Evolutionary conservation across 2,797 vertebrate species (phyloP).

Genomic region (Lagodon rhomboides): DNA sequence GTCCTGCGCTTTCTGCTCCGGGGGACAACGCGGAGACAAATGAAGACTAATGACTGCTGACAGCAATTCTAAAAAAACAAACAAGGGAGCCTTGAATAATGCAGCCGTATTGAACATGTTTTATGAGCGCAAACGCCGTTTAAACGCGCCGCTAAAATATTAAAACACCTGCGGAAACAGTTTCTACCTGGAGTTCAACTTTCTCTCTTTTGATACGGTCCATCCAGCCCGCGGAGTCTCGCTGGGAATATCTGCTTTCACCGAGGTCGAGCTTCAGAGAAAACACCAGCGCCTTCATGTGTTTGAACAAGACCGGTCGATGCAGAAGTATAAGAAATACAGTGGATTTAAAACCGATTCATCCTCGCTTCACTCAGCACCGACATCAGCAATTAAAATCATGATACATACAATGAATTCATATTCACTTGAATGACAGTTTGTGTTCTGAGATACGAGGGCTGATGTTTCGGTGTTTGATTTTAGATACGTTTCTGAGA

Average conservation of each 20-base stretch:
- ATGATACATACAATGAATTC: conserved; percentile 9
- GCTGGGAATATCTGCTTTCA: conserved; percentile 24
- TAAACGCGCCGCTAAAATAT: conserved; percentile 31
- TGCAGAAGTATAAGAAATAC: not conserved
- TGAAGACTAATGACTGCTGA: conserved; percentile 65
- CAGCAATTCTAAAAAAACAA: conserved; percentile 56
- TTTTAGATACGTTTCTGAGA: not conserved
- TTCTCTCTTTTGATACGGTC: not conserved
- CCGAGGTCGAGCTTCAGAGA: conserved; percentile 28
- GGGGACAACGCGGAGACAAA: conserved; percentile 39
- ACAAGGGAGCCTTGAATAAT: conserved; percentile 54
- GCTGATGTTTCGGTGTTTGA: not conserved
- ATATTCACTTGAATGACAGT: conserved; percentile 4
- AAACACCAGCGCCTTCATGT: not conserved
- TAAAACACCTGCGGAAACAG: conserved; percentile 19
- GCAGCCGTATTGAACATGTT: conserved; percentile 6
- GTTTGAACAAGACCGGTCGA: conserved; percentile 16
- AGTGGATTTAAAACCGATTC: not conserved
- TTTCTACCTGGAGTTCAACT: not conserved
- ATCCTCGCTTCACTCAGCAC: conserved; percentile 6
- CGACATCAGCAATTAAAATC: conserved; percentile 18
- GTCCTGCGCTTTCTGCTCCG: conserved; percentile 21
- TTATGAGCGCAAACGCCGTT: not conserved
- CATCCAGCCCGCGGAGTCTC: not conserved
- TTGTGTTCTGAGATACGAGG: not conserved